Conservation (phyloP, 92 coral and sea anemone species). For the Paragorgia papillata region DNA sequence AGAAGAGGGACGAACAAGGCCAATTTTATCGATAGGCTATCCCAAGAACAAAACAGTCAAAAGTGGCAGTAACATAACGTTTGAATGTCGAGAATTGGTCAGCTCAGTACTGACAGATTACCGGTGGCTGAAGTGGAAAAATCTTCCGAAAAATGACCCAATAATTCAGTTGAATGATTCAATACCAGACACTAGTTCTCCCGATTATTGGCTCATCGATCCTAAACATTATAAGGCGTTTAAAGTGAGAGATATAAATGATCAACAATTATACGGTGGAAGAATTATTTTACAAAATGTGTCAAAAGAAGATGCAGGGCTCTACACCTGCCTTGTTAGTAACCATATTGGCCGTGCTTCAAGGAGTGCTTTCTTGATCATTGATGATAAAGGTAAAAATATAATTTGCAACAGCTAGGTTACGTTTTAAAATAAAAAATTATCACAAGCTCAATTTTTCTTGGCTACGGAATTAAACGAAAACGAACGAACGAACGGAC, state of each 20-base stretch:
- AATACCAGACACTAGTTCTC: neutral
- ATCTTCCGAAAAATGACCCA: slow-evolving; percentile 38
- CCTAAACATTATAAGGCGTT: slow-evolving; percentile 22
- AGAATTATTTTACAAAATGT: slow-evolving; percentile 20
- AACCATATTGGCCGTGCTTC: slow-evolving; percentile 47
- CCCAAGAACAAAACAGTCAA: slow-evolving; percentile 56
- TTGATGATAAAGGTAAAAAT: slow-evolving; percentile 18
- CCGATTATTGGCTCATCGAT: slow-evolving; percentile 28
- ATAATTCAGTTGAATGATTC: neutral
- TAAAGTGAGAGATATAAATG: no score
- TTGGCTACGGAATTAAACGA: no score
- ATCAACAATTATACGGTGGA: slow-evolving; percentile 4
- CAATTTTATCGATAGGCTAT: slow-evolving; percentile 30
- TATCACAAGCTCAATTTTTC: no score
- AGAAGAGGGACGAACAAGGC: slow-evolving; percentile 54
- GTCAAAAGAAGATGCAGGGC: slow-evolving; percentile 56
- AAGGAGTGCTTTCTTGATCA: slow-evolving; percentile 21
- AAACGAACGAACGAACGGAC: no score
- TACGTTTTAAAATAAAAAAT: no score
- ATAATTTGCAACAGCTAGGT: no score
- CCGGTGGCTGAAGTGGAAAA: slow-evolving; percentile 63
- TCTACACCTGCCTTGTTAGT: slow-evolving; percentile 61
- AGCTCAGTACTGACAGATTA: slow-evolving; percentile 57
- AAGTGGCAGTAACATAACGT: slow-evolving; percentile 50
- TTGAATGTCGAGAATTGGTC: slow-evolving; percentile 47